Base-by-base conservation (phyloP, 2,113 vertebrate species). In the Mus spicilegus region DNA sequence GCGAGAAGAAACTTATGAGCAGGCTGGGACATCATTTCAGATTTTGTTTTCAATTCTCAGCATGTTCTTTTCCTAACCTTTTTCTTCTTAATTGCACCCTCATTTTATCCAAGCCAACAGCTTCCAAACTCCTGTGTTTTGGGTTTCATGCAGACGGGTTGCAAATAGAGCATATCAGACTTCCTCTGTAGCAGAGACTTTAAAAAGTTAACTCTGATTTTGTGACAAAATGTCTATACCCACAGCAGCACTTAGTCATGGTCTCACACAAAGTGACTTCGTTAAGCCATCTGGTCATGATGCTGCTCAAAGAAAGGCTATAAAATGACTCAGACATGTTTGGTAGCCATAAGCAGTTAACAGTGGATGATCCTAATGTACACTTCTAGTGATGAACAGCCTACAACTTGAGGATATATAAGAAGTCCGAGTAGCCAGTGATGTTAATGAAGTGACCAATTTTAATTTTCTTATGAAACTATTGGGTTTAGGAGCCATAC, bases 41-140 rank as follows among this genome's bases (percentile, higher is more conserved):
- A 70, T 77, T 96, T 96, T 73, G 89, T 67, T 89, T 97, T 97
- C 92, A 65, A 56, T 92, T 75, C 93, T 84, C 51, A 61, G 85
- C 96, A 86, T 95, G 95, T 72, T 67, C 46, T 75, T 95, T 93
- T 73, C 63, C 78, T 96, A 95, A 95, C 91, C 92, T 86, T 95
- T 97, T 95, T 82, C 91, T 46, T 56, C 72, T 95, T 93, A 91
- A 90, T 90, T 89, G 28, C 22, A 76, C 72, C 87, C 88, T 69
- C 93, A 82, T 96, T 77, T 93, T 94, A 72, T 75, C 93, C 63
- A 84, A 76, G 58, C 81, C 42, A 51, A 28, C 75, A 88, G 90
- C 75, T 94, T 94, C 78, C 58, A 72, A 90, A 94, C 73, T 46
- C 76, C 81, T 58, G 56, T 82, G 78, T 72, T 78, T 90, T 93